phyloP scores from a whole-genome alignment of 2,797 vertebrate species.

The Rhabdophis nuchalis region DNA sequence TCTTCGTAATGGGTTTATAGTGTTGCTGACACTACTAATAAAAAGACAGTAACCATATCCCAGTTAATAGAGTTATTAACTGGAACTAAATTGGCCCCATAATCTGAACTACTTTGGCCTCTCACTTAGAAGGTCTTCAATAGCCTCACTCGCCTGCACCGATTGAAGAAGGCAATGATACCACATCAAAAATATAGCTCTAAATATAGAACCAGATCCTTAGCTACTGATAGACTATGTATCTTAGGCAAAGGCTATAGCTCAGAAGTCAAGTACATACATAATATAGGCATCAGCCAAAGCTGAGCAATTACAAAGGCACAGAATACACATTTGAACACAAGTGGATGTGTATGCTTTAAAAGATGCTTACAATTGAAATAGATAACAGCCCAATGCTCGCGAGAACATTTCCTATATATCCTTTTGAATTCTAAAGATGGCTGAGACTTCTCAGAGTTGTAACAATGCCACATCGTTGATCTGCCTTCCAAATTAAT shows the following conservation, averaged over 20 bases:
- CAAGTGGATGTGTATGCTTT: background rate
- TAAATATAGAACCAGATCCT: background rate
- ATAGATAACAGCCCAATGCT: background rate
- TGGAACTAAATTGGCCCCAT: slow-evolving; percentile 38
- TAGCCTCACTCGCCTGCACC: background rate
- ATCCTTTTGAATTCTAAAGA: background rate
- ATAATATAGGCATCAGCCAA: background rate
- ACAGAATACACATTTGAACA: background rate
- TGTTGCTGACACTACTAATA: slow-evolving; percentile 35
- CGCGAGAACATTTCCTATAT: background rate
- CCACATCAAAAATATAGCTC: slow-evolving; percentile 23
- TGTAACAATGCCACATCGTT: background rate
- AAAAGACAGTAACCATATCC: slow-evolving; percentile 56
- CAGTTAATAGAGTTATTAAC: slow-evolving; percentile 61
- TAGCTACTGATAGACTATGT: background rate
- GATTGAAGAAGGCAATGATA: slow-evolving; percentile 1
- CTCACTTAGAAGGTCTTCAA: slow-evolving; percentile 21
- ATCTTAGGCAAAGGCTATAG: background rate
- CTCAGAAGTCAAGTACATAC: background rate
- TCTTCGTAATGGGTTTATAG: slow-evolving; percentile 43
- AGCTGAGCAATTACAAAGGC: no score
- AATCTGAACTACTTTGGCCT: slow-evolving; percentile 41
- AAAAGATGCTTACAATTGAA: background rate
- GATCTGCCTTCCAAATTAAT: background rate
- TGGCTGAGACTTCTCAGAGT: background rate